A percentile compares a stretch with the other conserved stretches of the same genome.
phyloP scores from a whole-genome alignment of 2,888 invertebrate genomes.

The Dendrolimus houi region DNA sequence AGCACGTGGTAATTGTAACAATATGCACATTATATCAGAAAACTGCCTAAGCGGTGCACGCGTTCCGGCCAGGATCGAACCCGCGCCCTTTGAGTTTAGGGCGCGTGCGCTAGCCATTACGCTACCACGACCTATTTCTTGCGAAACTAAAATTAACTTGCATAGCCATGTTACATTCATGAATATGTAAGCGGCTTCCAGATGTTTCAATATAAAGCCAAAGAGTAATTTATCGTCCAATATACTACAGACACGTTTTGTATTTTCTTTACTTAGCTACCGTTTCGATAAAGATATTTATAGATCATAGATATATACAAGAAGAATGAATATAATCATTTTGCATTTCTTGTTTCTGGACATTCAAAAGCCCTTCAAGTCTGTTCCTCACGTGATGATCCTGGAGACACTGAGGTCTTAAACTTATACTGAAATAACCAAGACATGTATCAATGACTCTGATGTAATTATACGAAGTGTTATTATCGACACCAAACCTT shows the following conservation, averaged over 20 bases:
- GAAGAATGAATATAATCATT: not conserved
- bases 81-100: too few species aligned
- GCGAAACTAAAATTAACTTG: not conserved
- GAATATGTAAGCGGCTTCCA: not conserved
- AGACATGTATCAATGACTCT: too few species aligned
- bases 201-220: not conserved
- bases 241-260: not conserved
- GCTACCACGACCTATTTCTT: not conserved
- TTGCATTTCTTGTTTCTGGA: not conserved
- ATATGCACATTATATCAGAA: too few species aligned
- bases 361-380: not conserved
- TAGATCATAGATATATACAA: not conserved
- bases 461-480: too few species aligned
- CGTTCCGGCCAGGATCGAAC: too few species aligned
- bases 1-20: too few species aligned
- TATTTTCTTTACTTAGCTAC: not conserved
- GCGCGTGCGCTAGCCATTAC: too few species aligned
- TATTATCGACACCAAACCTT: too few species aligned
- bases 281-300: not conserved
- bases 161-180: not conserved
- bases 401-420: not conserved
- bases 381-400: not conserved
- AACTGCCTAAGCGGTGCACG: too few species aligned
- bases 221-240: not conserved
- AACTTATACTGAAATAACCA: not conserved